Evolutionary conservation across 2,888 invertebrate genomes (phyloP).

Genomic region (Ormyrus nitidulus): DNA sequence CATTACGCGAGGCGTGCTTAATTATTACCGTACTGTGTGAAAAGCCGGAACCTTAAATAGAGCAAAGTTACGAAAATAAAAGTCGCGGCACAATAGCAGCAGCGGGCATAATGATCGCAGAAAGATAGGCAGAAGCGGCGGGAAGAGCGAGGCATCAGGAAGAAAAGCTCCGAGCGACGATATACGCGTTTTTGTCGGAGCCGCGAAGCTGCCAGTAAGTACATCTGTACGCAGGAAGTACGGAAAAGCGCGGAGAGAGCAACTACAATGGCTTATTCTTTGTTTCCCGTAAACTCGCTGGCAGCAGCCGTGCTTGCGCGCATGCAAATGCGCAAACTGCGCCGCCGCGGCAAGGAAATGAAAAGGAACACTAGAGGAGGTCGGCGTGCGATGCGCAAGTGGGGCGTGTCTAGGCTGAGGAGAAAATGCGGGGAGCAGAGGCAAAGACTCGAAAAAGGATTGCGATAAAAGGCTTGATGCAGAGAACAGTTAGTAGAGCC

Average conservation of each 20-base stretch:
- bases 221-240: not conserved
- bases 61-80: not conserved
- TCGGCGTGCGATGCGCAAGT: not conserved
- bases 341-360: not conserved
- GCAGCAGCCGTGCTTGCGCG: not conserved
- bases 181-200: too few relatives aligned
- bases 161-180: not conserved
- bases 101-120: not conserved
- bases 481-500: not conserved
- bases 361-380: not conserved
- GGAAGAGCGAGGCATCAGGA: not conserved
- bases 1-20: too few relatives aligned
- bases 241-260: constrained; percentile 3
- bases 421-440: not conserved
- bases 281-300: constrained; percentile 29
- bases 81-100: not conserved
- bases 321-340: constrained; percentile 13
- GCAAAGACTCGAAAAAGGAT: not conserved
- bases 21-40: too few relatives aligned
- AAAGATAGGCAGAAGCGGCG: not conserved
- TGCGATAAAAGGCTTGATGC: too few relatives aligned
- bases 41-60: too few relatives aligned
- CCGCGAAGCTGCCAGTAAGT: not conserved
- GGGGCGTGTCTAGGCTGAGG: constrained; percentile 19
- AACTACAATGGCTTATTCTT: constrained; percentile 23